phyloP scores from a whole-genome alignment of 2,888 invertebrate genomes.

The Hirtodrosophila alboralis region DNA sequence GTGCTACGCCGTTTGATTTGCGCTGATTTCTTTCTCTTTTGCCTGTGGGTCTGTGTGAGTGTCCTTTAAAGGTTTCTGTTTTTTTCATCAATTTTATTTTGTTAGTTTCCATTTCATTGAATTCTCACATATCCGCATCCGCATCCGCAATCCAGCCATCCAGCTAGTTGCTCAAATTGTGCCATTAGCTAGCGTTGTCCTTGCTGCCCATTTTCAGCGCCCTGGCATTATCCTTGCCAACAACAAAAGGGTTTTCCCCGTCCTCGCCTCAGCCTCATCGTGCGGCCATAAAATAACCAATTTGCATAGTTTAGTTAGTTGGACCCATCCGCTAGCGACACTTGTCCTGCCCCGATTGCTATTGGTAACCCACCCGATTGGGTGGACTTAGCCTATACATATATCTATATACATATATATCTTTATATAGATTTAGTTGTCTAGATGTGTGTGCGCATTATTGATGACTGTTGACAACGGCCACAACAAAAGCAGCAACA shows the following conservation, averaged over 20 bases:
- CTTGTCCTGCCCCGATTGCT: constrained; percentile 44
- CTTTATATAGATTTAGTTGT: neutral
- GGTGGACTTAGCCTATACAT: constrained; percentile 13
- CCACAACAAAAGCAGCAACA: constrained; percentile 34
- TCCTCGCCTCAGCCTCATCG: constrained; percentile 23
- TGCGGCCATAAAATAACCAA: constrained; percentile 81
- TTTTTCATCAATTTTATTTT: constrained; percentile 71
- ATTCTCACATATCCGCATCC: constrained; percentile 75
- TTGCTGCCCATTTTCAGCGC: constrained; percentile 49
- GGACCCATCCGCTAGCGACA: constrained; percentile 78
- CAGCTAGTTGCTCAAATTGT: constrained; percentile 73
- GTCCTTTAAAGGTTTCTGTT: constrained; percentile 66
- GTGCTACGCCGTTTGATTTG: constrained; percentile 70
- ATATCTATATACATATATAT: constrained; percentile 8
- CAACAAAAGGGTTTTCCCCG: constrained; percentile 51
- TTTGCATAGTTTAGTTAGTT: constrained; percentile 83
- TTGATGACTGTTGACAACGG: constrained; percentile 67
- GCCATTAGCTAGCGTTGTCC: constrained; percentile 72
- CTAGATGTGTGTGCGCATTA: constrained; percentile 44
- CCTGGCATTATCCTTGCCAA: constrained; percentile 43
- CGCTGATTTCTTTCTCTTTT: constrained; percentile 66
- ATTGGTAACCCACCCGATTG: constrained; percentile 22
- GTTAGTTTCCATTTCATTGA: constrained; percentile 81
- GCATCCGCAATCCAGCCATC: constrained; percentile 42
- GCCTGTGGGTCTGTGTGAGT: constrained; percentile 22